These are phyloP conservation scores for Machimus rusticus DNA, from an alignment of 2,888 invertebrate genomes.

Conservation along the genomic window DNA sequence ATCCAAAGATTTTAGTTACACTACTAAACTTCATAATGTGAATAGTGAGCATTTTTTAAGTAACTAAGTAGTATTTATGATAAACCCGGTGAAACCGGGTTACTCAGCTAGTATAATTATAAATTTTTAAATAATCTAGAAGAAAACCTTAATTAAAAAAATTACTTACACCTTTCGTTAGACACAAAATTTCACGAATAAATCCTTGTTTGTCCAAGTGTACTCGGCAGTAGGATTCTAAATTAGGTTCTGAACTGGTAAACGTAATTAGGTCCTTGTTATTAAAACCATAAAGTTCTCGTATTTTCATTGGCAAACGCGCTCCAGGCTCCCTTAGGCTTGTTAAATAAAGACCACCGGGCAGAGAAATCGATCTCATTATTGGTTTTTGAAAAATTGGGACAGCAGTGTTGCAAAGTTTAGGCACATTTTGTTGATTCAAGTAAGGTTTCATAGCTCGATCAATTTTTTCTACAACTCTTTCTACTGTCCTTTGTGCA, in stretches of 20 bases:
- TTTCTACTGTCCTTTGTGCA: background rate
- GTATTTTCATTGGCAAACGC: background rate
- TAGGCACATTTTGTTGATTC: background rate
- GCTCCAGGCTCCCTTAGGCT: background rate
- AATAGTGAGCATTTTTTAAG: too few species aligned
- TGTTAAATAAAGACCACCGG: background rate
- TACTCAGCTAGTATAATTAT: too few species aligned
- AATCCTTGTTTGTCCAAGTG: constrained; percentile 67
- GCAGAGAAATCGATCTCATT: background rate
- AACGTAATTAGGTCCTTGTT: background rate
- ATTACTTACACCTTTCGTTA: constrained; percentile 64
- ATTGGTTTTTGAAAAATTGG: background rate
- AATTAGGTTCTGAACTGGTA: background rate
- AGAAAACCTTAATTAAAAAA: too few species aligned
- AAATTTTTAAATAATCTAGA: too few species aligned
- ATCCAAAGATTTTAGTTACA: too few species aligned
- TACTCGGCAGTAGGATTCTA: constrained; percentile 53
- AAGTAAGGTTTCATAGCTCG: background rate
- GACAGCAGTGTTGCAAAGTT: constrained; percentile 67
- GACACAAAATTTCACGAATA: constrained; percentile 70
- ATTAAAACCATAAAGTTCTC: background rate
- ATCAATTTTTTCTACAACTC: background rate
- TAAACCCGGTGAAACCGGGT: too few species aligned
- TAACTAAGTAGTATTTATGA: too few species aligned
- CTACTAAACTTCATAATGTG: too few species aligned